A percentile compares a stretch with the other conserved stretches of the same genome.
These are phyloP conservation scores for Aphelinus atriplicis DNA, from an alignment of 1,140 invertebrate genomes.

Conservation along the genomic window DNA sequence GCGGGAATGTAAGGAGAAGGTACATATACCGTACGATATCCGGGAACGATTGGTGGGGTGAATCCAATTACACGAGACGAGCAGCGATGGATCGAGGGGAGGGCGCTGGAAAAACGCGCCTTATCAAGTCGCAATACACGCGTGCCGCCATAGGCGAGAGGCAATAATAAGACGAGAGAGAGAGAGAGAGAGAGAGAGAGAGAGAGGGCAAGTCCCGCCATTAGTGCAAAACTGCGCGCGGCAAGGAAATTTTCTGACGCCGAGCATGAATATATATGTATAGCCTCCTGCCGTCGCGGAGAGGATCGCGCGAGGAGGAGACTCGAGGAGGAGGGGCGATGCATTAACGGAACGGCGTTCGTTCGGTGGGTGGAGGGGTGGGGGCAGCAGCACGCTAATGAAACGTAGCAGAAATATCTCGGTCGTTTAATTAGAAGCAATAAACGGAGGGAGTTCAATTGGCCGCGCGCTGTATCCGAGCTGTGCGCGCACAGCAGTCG, in stretches of 20 bases:
- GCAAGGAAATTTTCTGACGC: conserved; percentile 12
- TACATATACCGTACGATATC: too few species aligned
- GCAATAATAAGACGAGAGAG: too few species aligned
- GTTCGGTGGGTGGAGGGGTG: neutral
- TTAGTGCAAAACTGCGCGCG: neutral
- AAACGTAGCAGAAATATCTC: conserved; percentile 65
- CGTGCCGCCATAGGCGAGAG: too few species aligned
- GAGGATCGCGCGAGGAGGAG: conserved; percentile 2
- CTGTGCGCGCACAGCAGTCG: neutral
- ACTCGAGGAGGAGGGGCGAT: conserved; percentile 40
- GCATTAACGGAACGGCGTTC: conserved; percentile 51
- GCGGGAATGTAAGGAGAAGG: too few species aligned
- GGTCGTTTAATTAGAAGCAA: conserved; percentile 65
- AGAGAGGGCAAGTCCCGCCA: neutral
- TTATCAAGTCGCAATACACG: too few species aligned
- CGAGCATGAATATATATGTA: conserved; percentile 7
- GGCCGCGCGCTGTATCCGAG: conserved; percentile 55
- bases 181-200: too few species aligned
- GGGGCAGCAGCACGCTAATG: conserved; percentile 56
- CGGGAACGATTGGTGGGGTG: too few species aligned
- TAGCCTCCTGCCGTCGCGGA: neutral
- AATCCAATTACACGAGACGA: too few species aligned
- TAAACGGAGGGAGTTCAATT: conserved; percentile 65
- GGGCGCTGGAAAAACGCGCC: too few species aligned
- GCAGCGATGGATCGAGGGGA: too few species aligned